These are phyloP conservation scores for Timema podura DNA, from an alignment of 2,888 invertebrate genomes.

Conservation along the genomic window DNA sequence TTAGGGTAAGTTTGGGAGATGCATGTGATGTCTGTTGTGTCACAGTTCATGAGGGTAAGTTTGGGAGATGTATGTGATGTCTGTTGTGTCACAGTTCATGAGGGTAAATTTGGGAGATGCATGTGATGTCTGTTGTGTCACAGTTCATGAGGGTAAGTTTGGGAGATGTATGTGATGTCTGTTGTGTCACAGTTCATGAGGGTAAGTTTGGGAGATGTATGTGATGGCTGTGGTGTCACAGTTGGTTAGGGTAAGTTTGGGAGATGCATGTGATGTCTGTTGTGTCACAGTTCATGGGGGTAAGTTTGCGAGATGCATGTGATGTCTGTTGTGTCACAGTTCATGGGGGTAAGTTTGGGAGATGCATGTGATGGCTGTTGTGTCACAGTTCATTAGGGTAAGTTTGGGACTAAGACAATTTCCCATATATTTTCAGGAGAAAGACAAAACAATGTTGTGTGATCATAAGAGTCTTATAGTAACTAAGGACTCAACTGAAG, in stretches of 20 bases:
- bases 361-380: constrained; percentile 92
- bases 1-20: constrained; percentile 60
- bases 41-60: constrained; percentile 86
- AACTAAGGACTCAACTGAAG: no score
- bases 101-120: constrained; percentile 63
- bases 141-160: constrained; percentile 83
- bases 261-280: constrained; percentile 86
- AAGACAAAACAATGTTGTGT: no score
- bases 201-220: constrained; percentile 62
- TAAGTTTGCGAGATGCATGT: constrained; percentile 61
- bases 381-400: constrained; percentile 92
- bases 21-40: constrained; percentile 97
- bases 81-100: constrained; percentile 94
- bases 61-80: constrained; percentile 75
- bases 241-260: constrained; percentile 79
- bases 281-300: constrained; percentile 96
- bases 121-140: constrained; percentile 94
- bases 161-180: constrained; percentile 80
- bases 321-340: constrained; percentile 95
- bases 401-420: background rate
- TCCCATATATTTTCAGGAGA: no score
- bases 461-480: no score
- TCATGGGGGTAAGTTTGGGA: constrained; percentile 70
- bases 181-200: constrained; percentile 95
- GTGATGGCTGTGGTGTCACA: constrained; percentile 93